These are phyloP conservation scores for Sinodicranocentrus sp. DNA, from an alignment of 2,888 invertebrate genomes.

Conservation along the genomic window DNA sequence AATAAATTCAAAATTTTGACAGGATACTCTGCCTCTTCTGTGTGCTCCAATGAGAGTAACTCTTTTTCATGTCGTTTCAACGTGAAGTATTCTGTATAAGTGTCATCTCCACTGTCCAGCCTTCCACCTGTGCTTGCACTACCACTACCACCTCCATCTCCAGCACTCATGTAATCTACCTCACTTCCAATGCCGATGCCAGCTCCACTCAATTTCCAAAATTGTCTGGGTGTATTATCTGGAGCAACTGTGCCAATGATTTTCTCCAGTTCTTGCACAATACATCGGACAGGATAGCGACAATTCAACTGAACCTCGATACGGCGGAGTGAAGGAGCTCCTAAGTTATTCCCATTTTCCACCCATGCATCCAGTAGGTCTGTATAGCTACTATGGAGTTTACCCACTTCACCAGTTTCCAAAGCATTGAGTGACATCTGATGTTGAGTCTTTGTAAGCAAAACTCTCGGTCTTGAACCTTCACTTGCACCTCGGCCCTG, in stretches of 20 bases:
- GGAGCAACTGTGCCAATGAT: conserved; percentile 75
- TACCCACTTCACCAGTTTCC: conserved; percentile 80
- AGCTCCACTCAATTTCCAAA: conserved; percentile 67
- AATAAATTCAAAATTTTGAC: conserved; percentile 70
- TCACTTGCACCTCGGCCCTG: conserved; percentile 59
- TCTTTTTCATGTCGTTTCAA: conserved; percentile 46
- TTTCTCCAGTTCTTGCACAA: conserved; percentile 73
- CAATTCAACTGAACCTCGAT: conserved; percentile 65
- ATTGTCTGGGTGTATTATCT: conserved; percentile 71
- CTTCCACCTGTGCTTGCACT: conserved; percentile 9
- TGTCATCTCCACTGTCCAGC: conserved; percentile 34
- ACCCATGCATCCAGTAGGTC: conserved; percentile 82
- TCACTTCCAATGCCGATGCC: conserved; percentile 1
- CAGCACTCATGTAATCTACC: conserved; percentile 14
- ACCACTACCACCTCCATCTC: conserved; percentile 20
- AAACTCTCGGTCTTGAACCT: conserved; percentile 50
- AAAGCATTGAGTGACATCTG: conserved; percentile 37
- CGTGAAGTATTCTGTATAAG: conserved; percentile 6
- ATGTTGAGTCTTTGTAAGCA: conserved; percentile 37
- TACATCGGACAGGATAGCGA: conserved; percentile 71
- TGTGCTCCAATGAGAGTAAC: conserved; percentile 43
- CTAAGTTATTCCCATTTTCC: conserved; percentile 81
- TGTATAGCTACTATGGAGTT: conserved; percentile 81
- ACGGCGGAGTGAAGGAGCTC: conserved; percentile 80
- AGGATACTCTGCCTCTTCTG: conserved; percentile 72